Percentiles rank a stretch among this genome's conserved stretches.
Conservation (phyloP, 2,888 invertebrate species). For the Pelosia muscerda region DNA sequence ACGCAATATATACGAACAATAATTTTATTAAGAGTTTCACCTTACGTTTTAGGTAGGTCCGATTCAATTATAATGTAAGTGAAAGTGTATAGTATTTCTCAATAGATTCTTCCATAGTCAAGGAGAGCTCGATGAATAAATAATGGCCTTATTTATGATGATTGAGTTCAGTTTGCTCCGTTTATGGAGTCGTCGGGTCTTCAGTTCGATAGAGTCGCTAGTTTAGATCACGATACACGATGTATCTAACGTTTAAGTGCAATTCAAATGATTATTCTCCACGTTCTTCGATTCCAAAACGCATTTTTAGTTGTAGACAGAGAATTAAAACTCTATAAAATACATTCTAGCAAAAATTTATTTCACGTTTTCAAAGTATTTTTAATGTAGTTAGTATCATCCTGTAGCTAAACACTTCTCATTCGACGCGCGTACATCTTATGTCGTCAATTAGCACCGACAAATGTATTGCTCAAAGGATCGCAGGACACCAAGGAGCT, state of each 20-base stretch:
- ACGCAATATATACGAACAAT: conserved; percentile 82
- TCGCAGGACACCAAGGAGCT: conserved; percentile 51
- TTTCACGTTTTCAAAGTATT: conserved; percentile 56
- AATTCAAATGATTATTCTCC: conserved; percentile 60
- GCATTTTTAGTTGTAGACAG: conserved; percentile 64
- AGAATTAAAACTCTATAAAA: conserved; percentile 51
- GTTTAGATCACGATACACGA: conserved; percentile 67
- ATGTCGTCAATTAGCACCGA: conserved; percentile 49
- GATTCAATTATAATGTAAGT: conserved; percentile 84
- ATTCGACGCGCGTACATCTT: conserved; percentile 43
- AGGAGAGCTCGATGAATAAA: conserved; percentile 62
- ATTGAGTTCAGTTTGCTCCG: conserved; percentile 53
- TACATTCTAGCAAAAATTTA: conserved; percentile 51
- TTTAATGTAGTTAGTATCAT: conserved; percentile 56
- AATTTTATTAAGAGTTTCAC: conserved; percentile 66
- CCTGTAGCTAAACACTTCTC: conserved; percentile 52
- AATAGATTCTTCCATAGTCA: conserved; percentile 76
- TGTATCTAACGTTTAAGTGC: conserved; percentile 64
- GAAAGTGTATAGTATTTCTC: conserved; percentile 82
- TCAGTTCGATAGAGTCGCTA: conserved; percentile 74
- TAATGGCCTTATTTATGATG: conserved; percentile 79
- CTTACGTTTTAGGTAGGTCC: conserved; percentile 82
- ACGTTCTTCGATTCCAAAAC: conserved; percentile 58
- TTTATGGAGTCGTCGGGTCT: conserved; percentile 46
- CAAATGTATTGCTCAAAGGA: conserved; percentile 60